Evolutionary conservation across 2,888 invertebrate species (phyloP).

Genomic region (Syrphus vitripennis): DNA sequence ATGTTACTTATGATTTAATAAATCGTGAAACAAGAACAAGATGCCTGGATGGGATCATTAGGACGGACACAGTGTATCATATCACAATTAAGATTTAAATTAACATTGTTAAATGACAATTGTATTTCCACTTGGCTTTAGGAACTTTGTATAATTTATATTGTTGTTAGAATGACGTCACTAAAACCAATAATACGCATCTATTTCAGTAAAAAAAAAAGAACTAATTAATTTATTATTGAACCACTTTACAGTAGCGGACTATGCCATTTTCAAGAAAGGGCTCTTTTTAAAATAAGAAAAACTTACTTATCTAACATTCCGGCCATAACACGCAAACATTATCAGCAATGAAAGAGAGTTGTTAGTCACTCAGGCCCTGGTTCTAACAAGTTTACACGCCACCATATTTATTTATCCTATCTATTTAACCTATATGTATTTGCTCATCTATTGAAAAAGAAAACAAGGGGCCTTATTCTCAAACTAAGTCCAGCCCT

Average conservation of each 20-base stretch:
- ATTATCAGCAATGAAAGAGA: too few species aligned
- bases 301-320: too few species aligned
- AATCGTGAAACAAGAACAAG: neutral
- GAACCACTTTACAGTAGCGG: neutral
- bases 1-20: neutral
- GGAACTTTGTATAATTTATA: neutral
- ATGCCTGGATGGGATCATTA: neutral
- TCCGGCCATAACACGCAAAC: too few species aligned
- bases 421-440: too few species aligned
- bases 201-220: neutral
- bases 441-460: too few species aligned
- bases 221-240: neutral
- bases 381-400: too few species aligned
- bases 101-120: neutral
- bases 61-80: neutral
- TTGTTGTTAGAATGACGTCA: slow-evolving; percentile 6
- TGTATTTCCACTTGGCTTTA: neutral
- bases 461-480: too few species aligned
- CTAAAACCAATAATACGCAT: neutral
- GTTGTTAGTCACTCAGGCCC: too few species aligned
- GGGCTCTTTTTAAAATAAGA: too few species aligned
- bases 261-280: neutral
- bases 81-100: neutral
- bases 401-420: too few species aligned
- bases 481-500: neutral